Percentiles rank a stretch among this genome's conserved stretches.
Evolutionary conservation across 2,888 invertebrate genomes (phyloP).

Genomic region (Meta bourneti): DNA sequence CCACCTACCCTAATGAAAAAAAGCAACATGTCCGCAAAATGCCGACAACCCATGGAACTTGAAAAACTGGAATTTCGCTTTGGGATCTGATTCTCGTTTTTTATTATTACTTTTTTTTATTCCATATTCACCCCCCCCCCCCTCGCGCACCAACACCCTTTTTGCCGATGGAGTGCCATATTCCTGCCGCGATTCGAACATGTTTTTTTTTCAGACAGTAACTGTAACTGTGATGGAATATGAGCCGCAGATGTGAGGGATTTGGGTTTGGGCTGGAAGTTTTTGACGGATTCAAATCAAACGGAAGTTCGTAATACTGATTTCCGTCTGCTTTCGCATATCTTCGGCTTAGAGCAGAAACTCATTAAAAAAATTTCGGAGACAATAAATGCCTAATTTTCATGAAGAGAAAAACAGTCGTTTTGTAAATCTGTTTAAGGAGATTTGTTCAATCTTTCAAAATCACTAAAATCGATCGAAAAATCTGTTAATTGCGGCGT

Average conservation of each 20-base stretch:
- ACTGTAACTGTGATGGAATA: conserved; percentile 6
- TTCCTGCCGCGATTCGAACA: background rate
- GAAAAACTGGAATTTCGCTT: conserved; percentile 69
- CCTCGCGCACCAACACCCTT: conserved; percentile 22
- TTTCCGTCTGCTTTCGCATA: no score
- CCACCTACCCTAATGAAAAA: conserved; percentile 45
- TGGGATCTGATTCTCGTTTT: conserved; percentile 18
- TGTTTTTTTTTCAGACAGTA: background rate
- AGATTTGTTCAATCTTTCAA: no score
- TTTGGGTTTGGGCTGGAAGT: no score
- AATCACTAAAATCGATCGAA: no score
- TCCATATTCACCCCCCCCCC: background rate
- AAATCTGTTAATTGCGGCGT: no score
- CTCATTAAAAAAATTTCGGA: no score
- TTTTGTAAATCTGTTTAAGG: no score
- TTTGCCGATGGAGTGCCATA: conserved; percentile 25
- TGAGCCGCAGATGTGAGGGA: background rate
- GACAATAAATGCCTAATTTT: no score
- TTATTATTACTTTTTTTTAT: background rate
- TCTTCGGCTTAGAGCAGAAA: no score
- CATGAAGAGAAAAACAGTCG: no score
- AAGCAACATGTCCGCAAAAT: conserved; percentile 38
- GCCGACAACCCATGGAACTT: conserved; percentile 69
- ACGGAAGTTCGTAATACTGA: no score
- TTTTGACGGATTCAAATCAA: no score